These are phyloP conservation scores for Drusus annulatus DNA, from an alignment of 1,140 invertebrate species.

Conservation along the genomic window DNA sequence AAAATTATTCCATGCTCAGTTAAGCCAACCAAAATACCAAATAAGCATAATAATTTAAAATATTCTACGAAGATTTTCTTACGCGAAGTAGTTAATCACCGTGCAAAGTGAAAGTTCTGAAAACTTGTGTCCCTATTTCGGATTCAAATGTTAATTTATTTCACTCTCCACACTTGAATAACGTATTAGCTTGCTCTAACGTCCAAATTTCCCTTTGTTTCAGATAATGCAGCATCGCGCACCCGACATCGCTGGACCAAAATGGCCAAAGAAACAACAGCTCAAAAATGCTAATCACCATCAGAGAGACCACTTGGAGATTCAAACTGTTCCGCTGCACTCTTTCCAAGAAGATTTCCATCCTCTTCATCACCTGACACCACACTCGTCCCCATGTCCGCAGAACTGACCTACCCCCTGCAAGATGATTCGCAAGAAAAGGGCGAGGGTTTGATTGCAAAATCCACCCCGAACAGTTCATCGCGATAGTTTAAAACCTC, in stretches of 20 bases:
- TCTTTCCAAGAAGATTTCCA: constrained; percentile 36
- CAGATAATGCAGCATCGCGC: constrained; percentile 25
- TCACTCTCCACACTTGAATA: too few species aligned
- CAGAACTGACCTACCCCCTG: neutral
- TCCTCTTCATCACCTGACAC: constrained; percentile 43
- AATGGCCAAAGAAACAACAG: constrained; percentile 27
- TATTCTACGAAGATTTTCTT: too few species aligned
- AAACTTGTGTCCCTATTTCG: too few species aligned
- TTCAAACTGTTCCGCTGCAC: constrained; percentile 13
- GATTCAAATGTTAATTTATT: too few species aligned
- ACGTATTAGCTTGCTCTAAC: neutral
- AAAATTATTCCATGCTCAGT: too few species aligned
- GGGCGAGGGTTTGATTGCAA: constrained; percentile 17
- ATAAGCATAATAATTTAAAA: too few species aligned
- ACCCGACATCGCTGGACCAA: neutral
- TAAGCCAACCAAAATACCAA: too few species aligned
- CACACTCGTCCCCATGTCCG: neutral
- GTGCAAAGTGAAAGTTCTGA: too few species aligned
- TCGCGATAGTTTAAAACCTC: neutral
- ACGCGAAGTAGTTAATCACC: too few species aligned
- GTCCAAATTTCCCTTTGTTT: constrained; percentile 24
- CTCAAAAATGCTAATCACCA: constrained; percentile 37
- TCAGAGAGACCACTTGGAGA: constrained; percentile 25
- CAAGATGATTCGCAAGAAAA: constrained; percentile 46
- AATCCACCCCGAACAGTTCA: neutral